These are phyloP conservation scores for Maconellicoccus hirsutus DNA, from an alignment of 1,140 invertebrate species.

Conservation along the genomic window DNA sequence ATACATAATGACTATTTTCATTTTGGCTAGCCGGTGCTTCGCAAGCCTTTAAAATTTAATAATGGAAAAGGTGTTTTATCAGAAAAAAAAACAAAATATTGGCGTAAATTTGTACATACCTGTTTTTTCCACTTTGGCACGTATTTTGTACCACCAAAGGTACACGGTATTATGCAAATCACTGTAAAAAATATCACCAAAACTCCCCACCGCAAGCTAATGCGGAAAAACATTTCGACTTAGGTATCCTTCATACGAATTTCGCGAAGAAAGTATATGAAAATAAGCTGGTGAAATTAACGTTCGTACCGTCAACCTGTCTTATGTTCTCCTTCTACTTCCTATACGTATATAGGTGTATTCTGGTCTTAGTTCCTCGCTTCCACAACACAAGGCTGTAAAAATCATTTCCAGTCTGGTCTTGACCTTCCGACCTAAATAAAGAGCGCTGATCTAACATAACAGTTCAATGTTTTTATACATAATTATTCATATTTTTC, in stretches of 20 bases:
- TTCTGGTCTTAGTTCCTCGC: slow-evolving; percentile 1
- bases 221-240: slow-evolving; percentile 20
- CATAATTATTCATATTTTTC: not conserved
- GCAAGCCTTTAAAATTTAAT: slow-evolving; percentile 47
- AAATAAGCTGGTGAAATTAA: slow-evolving; percentile 14
- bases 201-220: slow-evolving; percentile 13
- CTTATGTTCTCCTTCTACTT: slow-evolving; percentile 12
- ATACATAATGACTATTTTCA: slow-evolving; percentile 82
- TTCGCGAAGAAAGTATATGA: slow-evolving; percentile 14
- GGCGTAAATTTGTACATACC: slow-evolving; percentile 35
- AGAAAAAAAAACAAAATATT: not conserved
- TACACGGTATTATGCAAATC: not conserved
- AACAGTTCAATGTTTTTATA: not conserved
- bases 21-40: slow-evolving; percentile 73
- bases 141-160: slow-evolving; percentile 35
- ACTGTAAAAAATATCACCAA: not conserved
- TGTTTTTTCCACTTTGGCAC: slow-evolving; percentile 72
- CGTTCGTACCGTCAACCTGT: not conserved
- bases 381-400: slow-evolving; percentile 3
- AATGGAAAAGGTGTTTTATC: not conserved
- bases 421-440: slow-evolving; percentile 22
- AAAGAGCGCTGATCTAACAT: not conserved
- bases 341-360: slow-evolving; percentile 18
- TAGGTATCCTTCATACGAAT: slow-evolving; percentile 13
- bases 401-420: slow-evolving; percentile 17